phyloP scores from a whole-genome alignment of 2,113 vertebrate genomes.

The Zeus faber region DNA sequence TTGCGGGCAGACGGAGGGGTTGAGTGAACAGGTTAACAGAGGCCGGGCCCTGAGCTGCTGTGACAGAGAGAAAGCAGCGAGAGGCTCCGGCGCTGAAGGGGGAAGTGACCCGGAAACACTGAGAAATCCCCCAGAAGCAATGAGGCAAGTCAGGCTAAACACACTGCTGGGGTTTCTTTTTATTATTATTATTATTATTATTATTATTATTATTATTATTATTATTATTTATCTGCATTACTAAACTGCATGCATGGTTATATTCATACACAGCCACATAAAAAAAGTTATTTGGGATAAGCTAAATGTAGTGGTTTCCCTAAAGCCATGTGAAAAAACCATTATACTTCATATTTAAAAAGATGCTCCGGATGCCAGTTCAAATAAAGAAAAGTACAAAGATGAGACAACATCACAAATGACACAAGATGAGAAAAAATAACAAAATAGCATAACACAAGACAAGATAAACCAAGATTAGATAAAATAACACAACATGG shows the following conservation, averaged over 20 bases:
- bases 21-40: slow-evolving; percentile 64
- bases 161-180: slow-evolving; percentile 20
- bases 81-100: slow-evolving; percentile 57
- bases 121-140: slow-evolving; percentile 43
- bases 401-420: too few species aligned
- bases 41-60: slow-evolving; percentile 54
- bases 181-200: background rate
- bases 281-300: too few species aligned
- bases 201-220: background rate
- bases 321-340: too few species aligned
- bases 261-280: too few species aligned
- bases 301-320: too few species aligned
- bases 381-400: too few species aligned
- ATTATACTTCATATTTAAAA: too few species aligned
- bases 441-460: too few species aligned
- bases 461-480: too few species aligned
- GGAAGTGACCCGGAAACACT: slow-evolving; percentile 69
- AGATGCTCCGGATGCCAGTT: too few species aligned
- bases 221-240: background rate
- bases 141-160: slow-evolving; percentile 45
- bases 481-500: too few species aligned
- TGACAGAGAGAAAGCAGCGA: slow-evolving; percentile 65
- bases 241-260: background rate
- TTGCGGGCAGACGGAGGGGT: slow-evolving; percentile 57
- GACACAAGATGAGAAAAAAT: too few species aligned